Base-by-base conservation (phyloP, 1,140 invertebrate genomes). In the Orius insidiosus region DNA sequence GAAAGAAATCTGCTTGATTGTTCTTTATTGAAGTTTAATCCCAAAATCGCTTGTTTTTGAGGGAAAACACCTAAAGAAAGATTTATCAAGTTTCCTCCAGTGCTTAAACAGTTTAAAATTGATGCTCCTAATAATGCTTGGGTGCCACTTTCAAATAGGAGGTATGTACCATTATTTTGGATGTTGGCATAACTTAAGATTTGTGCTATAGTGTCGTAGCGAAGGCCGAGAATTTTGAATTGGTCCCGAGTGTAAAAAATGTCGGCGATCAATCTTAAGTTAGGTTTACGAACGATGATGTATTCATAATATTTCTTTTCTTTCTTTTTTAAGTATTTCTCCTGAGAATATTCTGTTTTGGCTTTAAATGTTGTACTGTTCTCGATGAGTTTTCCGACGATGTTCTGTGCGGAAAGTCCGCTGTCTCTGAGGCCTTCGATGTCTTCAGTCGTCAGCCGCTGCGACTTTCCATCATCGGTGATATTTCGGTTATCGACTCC, bases 261-360 rank as follows among this genome's bases (percentile, higher is more conserved):
- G 53, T 88, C 78, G 11, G 76, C 65, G 18, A 95, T 62, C 1
- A 80, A 59, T 39, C 78, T 64, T 45, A 90, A 70, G 19, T 70
- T 83, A 0, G 89, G 85, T 56, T 71, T 75, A 10, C 76, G 63
- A 31, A 90, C 70, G 48, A 77, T 75, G 13, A 89, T 62, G 56
- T 74, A 81, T 54, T 83, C 78, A 59, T 74, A 81, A 62, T 92
- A 93, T 60, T 93, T 93, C 52, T 80, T 81, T 54, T 87, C 81
- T 61, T 96, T 96, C 59, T 95, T 95, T 24, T 78, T 82, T 5
- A 96, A 70, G 61, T 95, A 96, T 60, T 96, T 96, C 54, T 88
- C 81, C 62, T 95, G 87, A 0, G 88, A 85, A 61, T 80, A 95
- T 56, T 84, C 84, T 1, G 89, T 95, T 69, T 93, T 94, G 24